Percentiles rank a stretch among this genome's conserved stretches.
These are phyloP conservation scores for Tipula lateralis DNA, from an alignment of 2,888 invertebrate genomes.

Conservation along the genomic window DNA sequence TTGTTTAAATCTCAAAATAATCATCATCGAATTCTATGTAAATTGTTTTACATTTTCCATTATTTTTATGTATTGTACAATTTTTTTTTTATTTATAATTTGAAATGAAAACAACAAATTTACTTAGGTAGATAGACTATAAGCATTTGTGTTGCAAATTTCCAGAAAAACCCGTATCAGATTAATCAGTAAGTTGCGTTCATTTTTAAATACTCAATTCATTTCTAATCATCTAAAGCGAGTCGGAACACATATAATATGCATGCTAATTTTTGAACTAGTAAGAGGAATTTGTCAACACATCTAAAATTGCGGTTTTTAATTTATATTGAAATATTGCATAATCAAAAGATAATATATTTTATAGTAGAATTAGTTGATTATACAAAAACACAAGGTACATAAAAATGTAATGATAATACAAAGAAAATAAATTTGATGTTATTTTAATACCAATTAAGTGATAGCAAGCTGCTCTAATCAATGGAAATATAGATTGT, in stretches of 20 bases:
- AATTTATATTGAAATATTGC: too few species aligned
- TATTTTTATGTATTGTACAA: not conserved
- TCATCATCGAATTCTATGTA: not conserved
- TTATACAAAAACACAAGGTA: not conserved
- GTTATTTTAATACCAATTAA: not conserved
- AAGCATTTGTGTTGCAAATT: not conserved
- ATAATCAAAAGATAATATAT: too few species aligned
- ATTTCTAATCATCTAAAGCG: too few species aligned
- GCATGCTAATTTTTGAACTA: too few species aligned
- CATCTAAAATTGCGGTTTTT: too few species aligned
- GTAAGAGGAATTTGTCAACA: not conserved
- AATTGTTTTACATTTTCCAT: not conserved
- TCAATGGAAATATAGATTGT: not conserved
- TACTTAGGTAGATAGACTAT: not conserved
- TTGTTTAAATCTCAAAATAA: not conserved
- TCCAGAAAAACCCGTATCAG: not conserved
- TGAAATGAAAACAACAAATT: not conserved
- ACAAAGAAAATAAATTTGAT: not conserved
- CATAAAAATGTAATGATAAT: not conserved
- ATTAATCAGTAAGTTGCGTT: not conserved
- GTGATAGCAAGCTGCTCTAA: not conserved
- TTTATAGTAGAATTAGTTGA: too few species aligned
- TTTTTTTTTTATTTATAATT: not conserved
- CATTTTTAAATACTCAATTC: too few species aligned
- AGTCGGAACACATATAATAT: too few species aligned